These are phyloP conservation scores for Meta bourneti DNA, from an alignment of 2,888 invertebrate genomes.

Conservation along the genomic window DNA sequence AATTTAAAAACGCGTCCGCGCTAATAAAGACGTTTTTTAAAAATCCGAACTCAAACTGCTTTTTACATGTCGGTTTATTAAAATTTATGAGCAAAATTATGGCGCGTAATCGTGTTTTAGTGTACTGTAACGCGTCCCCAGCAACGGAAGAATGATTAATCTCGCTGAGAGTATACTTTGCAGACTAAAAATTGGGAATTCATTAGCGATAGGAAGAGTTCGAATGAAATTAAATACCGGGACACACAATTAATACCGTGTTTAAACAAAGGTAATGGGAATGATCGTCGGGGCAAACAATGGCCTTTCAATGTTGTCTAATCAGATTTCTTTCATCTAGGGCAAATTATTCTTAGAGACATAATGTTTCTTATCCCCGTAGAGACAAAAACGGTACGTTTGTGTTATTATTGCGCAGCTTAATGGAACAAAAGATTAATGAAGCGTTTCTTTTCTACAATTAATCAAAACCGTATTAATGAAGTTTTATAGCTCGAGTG, in stretches of 20 bases:
- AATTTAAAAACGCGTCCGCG: no score
- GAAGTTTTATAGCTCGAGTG: background rate
- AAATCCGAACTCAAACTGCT: no score
- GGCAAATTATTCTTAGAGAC: constrained; percentile 10
- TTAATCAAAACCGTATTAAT: constrained; percentile 16
- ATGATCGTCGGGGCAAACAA: constrained; percentile 3
- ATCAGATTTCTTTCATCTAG: constrained; percentile 28
- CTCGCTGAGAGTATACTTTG: background rate
- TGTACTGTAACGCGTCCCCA: background rate
- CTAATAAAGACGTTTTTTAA: no score
- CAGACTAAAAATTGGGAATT: background rate
- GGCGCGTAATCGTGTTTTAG: background rate
- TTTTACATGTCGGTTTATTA: no score
- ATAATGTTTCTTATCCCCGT: constrained; percentile 12
- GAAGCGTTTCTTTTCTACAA: background rate
- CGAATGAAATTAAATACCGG: constrained; percentile 2
- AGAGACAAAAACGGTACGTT: constrained; percentile 28
- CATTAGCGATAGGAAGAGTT: background rate
- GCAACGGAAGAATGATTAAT: background rate
- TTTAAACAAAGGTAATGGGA: constrained; percentile 14
- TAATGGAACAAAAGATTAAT: constrained; percentile 16
- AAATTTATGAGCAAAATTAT: no score
- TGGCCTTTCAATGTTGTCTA: background rate
- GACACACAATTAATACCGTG: constrained; percentile 29
- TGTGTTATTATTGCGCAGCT: constrained; percentile 13